These are phyloP conservation scores for Forbesichthys agassizii DNA, from an alignment of 2,113 vertebrate genomes.

Conservation along the genomic window DNA sequence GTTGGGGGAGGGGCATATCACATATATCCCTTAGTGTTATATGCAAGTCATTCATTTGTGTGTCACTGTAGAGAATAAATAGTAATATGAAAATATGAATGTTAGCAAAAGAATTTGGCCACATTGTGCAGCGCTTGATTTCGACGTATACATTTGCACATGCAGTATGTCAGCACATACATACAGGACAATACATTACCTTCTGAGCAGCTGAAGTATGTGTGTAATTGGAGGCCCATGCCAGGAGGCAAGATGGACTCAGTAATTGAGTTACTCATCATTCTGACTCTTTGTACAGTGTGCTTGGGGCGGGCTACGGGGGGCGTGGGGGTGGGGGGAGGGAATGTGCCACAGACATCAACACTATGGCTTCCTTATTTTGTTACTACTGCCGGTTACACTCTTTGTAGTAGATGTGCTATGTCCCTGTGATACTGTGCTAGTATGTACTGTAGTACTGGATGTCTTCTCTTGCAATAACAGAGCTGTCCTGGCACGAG, in stretches of 20 bases:
- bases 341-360: not conserved
- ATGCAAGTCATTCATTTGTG: too few relatives aligned
- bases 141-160: not conserved
- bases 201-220: slow-evolving; percentile 30
- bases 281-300: slow-evolving; percentile 28
- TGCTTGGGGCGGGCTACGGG: slow-evolving; percentile 16
- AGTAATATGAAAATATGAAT: too few relatives aligned
- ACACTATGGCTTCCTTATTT: slow-evolving; percentile 4
- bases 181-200: slow-evolving; percentile 13
- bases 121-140: too few relatives aligned
- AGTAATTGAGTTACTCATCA: slow-evolving; percentile 56
- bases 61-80: too few relatives aligned
- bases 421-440: slow-evolving; percentile 10
- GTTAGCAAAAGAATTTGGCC: too few relatives aligned
- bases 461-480: too few relatives aligned
- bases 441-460: too few relatives aligned
- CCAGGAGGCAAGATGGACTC: slow-evolving; percentile 44
- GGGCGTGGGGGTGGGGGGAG: slow-evolving; percentile 3
- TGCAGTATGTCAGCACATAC: not conserved
- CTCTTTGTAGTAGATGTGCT: not conserved
- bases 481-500: too few relatives aligned
- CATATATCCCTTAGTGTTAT: too few relatives aligned
- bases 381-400: too few relatives aligned
- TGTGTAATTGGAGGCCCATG: slow-evolving; percentile 49
- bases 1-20: too few relatives aligned